Evolutionary conservation across 1,140 invertebrate species (phyloP), one percentile per base, ranked within the genome.

Genomic region (Danaus melanippus): DNA sequence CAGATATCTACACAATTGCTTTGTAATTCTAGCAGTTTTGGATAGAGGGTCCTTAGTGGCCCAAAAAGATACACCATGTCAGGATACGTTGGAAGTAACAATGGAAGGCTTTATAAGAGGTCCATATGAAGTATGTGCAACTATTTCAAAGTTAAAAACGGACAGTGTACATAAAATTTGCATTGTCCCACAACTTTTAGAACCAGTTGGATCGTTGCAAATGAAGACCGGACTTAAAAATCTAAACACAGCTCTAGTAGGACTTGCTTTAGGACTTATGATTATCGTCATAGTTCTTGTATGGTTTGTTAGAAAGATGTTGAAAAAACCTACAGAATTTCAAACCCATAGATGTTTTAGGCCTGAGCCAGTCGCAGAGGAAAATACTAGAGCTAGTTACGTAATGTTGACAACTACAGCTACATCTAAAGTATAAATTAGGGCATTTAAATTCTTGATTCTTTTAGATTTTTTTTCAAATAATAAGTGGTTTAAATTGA

Each of bases 321-420:
- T 90, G 51, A 86, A 87, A 60, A 88, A 88, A 67, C 88, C 89
- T 56, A 74, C 80, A 54, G 84, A 79, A 4, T 81, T 84, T 69
- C 76, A 79, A 12, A 53, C 80, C 0, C 89, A 90, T 58, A 88
- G 89, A 64, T 90, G 89, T 64, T 90, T 90, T 62, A 78, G 89
- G 44, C 86, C 87, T 32, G 85, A 87, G 40, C 86, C 87, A 3
- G 80, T 67, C 62, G 79, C 62, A 66, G 88, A 79, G 56, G 84
- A 81, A 69, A 89, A 58, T 72, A 79, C 71, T 53, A 88, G 74
- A 79, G 87, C 89, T 12, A 87, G 87, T 74, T 91, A 91, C 60
- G 89, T 90, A 3, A 90, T 90, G 84, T 68, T 91, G 51, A 90
- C 90, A 58, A 90, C 90, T 52, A 90, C 90, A 58, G 90, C 90